Base-by-base conservation (phyloP, 2,113 vertebrate species). In the Sialia sialis region DNA sequence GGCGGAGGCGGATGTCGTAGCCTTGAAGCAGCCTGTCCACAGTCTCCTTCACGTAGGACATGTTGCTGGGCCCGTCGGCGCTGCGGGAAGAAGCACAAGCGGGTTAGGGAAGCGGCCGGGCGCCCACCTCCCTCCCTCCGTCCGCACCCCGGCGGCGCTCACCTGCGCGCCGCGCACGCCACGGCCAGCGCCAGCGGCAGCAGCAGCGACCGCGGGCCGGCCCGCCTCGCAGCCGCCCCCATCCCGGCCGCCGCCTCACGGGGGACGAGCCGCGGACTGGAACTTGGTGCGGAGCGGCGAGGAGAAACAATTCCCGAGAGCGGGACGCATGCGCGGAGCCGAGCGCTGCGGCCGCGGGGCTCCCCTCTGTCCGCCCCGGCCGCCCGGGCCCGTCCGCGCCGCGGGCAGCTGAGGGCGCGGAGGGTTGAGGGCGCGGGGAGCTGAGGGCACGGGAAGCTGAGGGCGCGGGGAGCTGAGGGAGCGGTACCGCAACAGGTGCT, bases 11-110 rank as follows among this genome's bases (percentile, higher is more conserved):
- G 92, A 99, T 99, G 97, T 99, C 98, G 92, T 99, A 99, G 94
- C 98, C 98, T 82, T 98, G 98, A 48, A 99, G 98, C 97, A 99
- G 93, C 95, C 98, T 95, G 95, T 99, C 98, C 97, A 98, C 98
- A 6, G 98, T 99, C 95, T 98, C 98, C 97, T 99, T 99, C 97
- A 98, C 98, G 92, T 98, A 98, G 85, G 98, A 98, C 98, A 99
- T 98, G 98, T 98, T 99, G 98, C 98, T 98, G 88, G 97, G 98
- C 83, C 98, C 98, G 73, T 97, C 98, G 77, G 97, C 96, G 93
- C 98, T 99, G 81, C 80, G 79, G 93, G 87, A 94, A 96, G 94
- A 95, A 95, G 95, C 80, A 79, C 48, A 90, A 67, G 75, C 64
- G 60, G 54, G 38, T 93, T 87, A 95, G 32, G 96, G 74, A 88